Base-by-base conservation (phyloP, 1,140 invertebrate species). In the Bombyx mandarina region DNA sequence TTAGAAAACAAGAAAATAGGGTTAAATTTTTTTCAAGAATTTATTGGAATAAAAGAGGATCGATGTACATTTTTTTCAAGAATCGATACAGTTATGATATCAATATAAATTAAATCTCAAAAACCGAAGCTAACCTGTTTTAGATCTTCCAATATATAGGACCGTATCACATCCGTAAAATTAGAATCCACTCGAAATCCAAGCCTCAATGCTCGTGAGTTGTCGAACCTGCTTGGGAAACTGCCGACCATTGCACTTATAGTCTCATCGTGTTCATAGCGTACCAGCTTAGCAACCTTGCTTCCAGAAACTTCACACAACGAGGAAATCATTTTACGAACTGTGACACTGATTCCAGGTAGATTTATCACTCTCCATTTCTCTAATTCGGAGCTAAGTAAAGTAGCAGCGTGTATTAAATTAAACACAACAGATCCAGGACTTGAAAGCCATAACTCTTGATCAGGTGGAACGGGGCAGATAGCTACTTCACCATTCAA, bases 371-470 rank as follows among this genome's bases (percentile, higher is more conserved):
- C 74, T 7, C 75, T 66, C 74, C 75, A 71, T 7, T 58, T n/a
- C 0, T 66, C 73, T 43, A 77, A 55, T 5, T 56, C 62, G 1
- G 43, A 9, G 7, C 45, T 47, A 10, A 65, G 58, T 10, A 82
- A 7, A 7, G 65, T 58, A 6, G 71, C 75, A 8, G 75, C 75
- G 22, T 75, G 64, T n/a, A 78, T 47, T 9, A 84, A 65, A 48
- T 81, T 81, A 6, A 54, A 54, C 22, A 82, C 67, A 5, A 69
- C 79, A 0, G 63, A 58, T 6, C 55, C 43, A 5, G 82, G 82
- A 54, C 79, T 79, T 1, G 73, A 58, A 47, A 86, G 7, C 79
- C 75, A 86, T n/a, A 82, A 8, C 22, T 69, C 53, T 51, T 65
- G 67, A 6, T 66, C 67, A 10, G 48, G 56, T 6, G 59, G 54